Conservation (phyloP, 2,797 vertebrate species). For the Emydoidea blandingii region DNA sequence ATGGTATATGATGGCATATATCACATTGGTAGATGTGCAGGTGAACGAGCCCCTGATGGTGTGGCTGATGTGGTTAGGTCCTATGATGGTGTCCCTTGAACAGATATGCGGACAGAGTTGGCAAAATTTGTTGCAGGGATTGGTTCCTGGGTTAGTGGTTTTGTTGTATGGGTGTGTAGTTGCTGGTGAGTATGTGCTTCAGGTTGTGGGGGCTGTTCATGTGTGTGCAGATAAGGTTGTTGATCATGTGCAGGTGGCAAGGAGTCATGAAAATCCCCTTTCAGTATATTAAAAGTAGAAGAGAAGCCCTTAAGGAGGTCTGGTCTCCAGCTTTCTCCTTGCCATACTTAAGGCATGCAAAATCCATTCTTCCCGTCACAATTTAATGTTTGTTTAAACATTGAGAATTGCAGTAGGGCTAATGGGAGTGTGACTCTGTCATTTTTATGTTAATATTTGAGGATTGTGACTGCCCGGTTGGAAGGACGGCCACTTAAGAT, state of each 20-base stretch:
- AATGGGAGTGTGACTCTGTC: neutral
- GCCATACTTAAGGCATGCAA: neutral
- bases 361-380: conserved; percentile 37
- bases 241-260: neutral
- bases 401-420: neutral
- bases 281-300: neutral
- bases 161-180: too few relatives aligned
- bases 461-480: neutral
- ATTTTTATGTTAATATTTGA: neutral
- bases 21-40: too few relatives aligned
- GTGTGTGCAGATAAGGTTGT: neutral
- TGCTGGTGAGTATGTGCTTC: too few relatives aligned
- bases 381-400: conserved; percentile 18
- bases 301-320: conserved; percentile 33
- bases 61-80: too few relatives aligned
- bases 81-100: too few relatives aligned
- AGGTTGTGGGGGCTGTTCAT: too few relatives aligned
- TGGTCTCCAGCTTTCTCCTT: neutral
- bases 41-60: too few relatives aligned
- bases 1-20: too few relatives aligned
- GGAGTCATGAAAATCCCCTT: neutral
- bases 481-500: neutral
- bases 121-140: too few relatives aligned
- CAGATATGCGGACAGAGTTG: too few relatives aligned
- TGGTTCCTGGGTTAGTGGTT: too few relatives aligned